phyloP scores from a whole-genome alignment of 2,797 vertebrate species.

The Micropoecilia bifurca region DNA sequence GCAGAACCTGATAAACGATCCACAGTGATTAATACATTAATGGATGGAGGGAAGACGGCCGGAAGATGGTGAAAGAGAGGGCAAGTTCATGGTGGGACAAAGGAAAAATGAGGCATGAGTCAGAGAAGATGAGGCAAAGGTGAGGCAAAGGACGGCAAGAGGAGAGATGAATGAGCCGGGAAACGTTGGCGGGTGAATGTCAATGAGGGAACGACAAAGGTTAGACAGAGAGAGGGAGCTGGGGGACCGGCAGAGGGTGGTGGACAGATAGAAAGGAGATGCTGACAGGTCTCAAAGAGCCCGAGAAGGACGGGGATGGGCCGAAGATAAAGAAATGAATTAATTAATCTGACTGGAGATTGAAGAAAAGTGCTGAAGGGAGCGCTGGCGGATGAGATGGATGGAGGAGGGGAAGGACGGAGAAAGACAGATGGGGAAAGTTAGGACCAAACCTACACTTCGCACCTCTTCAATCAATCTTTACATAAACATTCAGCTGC shows the following conservation, averaged over 20 bases:
- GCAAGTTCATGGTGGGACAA: conserved; percentile 33
- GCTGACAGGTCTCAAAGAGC: conserved; percentile 48
- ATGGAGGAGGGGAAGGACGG: conserved; percentile 5
- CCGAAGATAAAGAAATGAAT: conserved; percentile 21
- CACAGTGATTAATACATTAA: conserved; percentile 5
- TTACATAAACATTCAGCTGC: not conserved
- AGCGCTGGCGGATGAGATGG: conserved; percentile 30
- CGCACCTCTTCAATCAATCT: not conserved
- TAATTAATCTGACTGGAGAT: conserved; percentile 27
- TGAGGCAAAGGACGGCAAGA: conserved; percentile 43
- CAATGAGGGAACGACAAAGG: conserved; percentile 44
- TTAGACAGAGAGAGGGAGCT: conserved; percentile 31
- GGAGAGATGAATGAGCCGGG: conserved; percentile 33
- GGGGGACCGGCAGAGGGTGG: conserved; percentile 16
- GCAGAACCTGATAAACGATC: conserved; percentile 1
- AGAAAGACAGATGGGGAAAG: not conserved
- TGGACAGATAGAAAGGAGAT: conserved; percentile 31
- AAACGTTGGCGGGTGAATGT: conserved; percentile 44
- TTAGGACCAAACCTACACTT: not conserved
- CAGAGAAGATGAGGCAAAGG: conserved; percentile 43
- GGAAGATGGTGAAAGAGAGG: conserved; percentile 7
- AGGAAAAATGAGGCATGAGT: conserved; percentile 24
- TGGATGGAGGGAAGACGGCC: not conserved
- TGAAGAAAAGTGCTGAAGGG: conserved; percentile 43
- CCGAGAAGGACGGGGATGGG: not conserved